Conservation (phyloP, 1,140 invertebrate genomes). For the Formica exsecta region DNA sequence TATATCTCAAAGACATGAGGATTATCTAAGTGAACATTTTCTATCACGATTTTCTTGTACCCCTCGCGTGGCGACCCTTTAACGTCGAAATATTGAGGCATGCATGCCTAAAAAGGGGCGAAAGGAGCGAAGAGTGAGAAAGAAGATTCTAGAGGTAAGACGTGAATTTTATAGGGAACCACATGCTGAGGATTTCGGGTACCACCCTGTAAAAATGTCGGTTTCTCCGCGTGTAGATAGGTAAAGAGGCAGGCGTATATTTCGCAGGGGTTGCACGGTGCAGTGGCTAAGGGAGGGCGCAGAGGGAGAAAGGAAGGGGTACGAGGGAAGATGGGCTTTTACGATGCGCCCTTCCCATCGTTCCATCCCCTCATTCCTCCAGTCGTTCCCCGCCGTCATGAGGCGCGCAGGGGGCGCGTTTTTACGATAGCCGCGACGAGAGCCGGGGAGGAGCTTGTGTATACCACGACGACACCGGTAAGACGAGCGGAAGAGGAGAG, state of each 20-base stretch:
- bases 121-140: not conserved
- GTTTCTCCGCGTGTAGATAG: slow-evolving; percentile 9
- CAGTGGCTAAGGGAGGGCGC: not conserved
- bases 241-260: slow-evolving; percentile 44
- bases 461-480: slow-evolving; percentile 53
- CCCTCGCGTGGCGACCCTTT: not conserved
- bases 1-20: no score
- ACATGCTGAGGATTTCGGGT: not conserved
- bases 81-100: slow-evolving; percentile 19
- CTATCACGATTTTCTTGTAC: not conserved
- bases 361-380: slow-evolving; percentile 7
- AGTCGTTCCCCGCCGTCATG: not conserved
- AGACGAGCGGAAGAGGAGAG: not conserved
- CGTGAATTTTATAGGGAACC: slow-evolving; percentile 60
- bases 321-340: slow-evolving; percentile 73
- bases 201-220: slow-evolving; percentile 67
- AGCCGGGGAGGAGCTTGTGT: slow-evolving; percentile 68
- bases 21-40: not conserved
- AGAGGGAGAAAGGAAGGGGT: slow-evolving; percentile 17
- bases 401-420: slow-evolving; percentile 56
- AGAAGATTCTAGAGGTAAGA: slow-evolving; percentile 4
- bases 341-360: slow-evolving; percentile 58
- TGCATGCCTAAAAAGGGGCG: not conserved
- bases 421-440: slow-evolving; percentile 59
- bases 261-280: slow-evolving; percentile 62